Base-by-base conservation (phyloP, 2,888 invertebrate genomes). In the Dasysyrphus albostriatus region DNA sequence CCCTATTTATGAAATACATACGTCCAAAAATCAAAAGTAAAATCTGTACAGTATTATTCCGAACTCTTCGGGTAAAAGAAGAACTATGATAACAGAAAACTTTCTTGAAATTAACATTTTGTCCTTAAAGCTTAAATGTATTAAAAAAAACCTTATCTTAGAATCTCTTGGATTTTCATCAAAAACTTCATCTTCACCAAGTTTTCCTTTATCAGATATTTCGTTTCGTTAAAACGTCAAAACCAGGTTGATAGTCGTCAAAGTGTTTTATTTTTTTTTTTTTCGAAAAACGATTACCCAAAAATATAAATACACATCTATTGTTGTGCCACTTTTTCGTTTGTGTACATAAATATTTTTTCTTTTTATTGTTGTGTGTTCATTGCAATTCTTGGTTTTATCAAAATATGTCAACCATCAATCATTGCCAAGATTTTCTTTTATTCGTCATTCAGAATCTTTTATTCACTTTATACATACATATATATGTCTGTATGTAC, bases 361-460 rank as follows among this genome's bases (percentile, higher is more conserved):
- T 58, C n/a, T 58, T 1, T 67, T 10, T 8, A 34, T 4, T 10
- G 10, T 10, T 67, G 3, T n/a, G 74, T 74, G 32, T 47, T 24
- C 29, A 47, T 12, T 63, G 39, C 65, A 47, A 44, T 72, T 72
- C 16, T 58, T 32, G 58, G 44, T 78, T 78, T 67, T 77, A 82
- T 87, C 39, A 74, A 74, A 79, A 83, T 75, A 61, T 87, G 87
- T 75, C 87, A 87, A 47, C 87, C 74, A 83, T 87, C 87, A 83
- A 87, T 84, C 82, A 82, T 78, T 87, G 78, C 74, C 85, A 70
- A 82, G 73, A 78, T 24, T 74, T 77, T 61, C 34, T 74, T 61
- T 58, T 74, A 65, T 65, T 56, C 44, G 10, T 24, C 24, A 24
- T 24, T 32, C 39, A 29, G 1, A 24, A 58, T 58, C 72, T 42